These are phyloP conservation scores for Acromyrmex charruanus DNA, from an alignment of 1,140 invertebrate species.

Conservation along the genomic window DNA sequence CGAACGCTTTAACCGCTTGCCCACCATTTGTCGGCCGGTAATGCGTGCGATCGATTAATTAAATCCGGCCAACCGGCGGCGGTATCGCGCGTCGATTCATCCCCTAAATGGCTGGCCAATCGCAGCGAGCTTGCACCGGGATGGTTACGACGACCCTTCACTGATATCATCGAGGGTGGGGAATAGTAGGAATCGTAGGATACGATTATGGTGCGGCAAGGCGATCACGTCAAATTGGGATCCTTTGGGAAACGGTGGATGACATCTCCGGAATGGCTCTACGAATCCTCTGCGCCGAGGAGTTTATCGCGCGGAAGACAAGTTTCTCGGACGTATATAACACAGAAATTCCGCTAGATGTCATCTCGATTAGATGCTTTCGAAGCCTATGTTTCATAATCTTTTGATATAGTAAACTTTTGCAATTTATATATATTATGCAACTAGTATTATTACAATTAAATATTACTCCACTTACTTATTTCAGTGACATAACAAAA, in stretches of 20 bases:
- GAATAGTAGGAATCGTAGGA: slow-evolving; percentile 12
- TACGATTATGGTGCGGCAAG: slow-evolving; percentile 59
- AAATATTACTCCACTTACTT: not conserved
- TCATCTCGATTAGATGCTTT: not conserved
- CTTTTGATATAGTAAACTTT: not conserved
- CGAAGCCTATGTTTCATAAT: not conserved
- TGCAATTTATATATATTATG: not conserved
- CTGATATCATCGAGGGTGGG: slow-evolving; percentile 23
- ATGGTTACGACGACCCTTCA: slow-evolving; percentile 61
- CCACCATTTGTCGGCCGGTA: slow-evolving; percentile 76
- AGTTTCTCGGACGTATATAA: not conserved
- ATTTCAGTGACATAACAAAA: no score
- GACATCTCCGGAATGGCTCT: slow-evolving; percentile 8
- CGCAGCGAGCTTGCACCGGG: slow-evolving; percentile 62
- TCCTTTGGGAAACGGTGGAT: slow-evolving; percentile 42
- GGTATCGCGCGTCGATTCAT: slow-evolving; percentile 74
- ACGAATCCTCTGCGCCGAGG: not conserved
- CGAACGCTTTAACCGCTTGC: slow-evolving; percentile 66
- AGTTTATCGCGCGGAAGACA: slow-evolving; percentile 38
- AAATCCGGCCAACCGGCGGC: slow-evolving; percentile 77
- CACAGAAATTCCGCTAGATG: not conserved
- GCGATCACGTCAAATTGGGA: slow-evolving; percentile 64
- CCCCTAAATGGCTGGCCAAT: slow-evolving; percentile 76
- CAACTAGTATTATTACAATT: not conserved
- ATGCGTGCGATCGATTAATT: slow-evolving; percentile 78